These are phyloP conservation scores for Squalus acanthias DNA, from an alignment of 2,797 vertebrate species.

Conservation along the genomic window DNA sequence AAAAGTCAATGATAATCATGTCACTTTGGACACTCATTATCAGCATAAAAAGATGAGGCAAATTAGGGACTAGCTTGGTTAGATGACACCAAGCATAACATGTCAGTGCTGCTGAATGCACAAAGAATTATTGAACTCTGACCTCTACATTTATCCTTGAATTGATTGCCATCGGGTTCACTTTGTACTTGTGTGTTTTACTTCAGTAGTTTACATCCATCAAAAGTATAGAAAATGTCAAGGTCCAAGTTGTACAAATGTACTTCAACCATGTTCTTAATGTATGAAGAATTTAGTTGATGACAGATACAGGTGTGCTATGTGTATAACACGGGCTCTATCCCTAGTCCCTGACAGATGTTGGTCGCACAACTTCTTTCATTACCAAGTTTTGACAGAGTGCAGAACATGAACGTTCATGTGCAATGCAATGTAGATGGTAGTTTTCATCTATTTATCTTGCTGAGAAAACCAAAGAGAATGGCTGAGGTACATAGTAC, in stretches of 20 bases:
- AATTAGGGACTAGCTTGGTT: not conserved
- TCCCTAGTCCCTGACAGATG: not conserved
- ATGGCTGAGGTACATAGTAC: too few species aligned
- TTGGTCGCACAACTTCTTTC: not conserved
- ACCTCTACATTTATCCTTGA: not conserved
- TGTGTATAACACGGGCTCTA: not conserved
- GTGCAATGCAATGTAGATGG: not conserved
- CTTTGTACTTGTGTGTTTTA: not conserved
- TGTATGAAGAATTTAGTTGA: not conserved
- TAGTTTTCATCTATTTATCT: too few species aligned
- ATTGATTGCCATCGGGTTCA: not conserved
- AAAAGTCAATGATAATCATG: conserved; percentile 24
- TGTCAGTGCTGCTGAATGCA: not conserved
- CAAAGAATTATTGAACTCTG: not conserved
- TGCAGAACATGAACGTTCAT: not conserved
- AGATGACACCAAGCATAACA: not conserved
- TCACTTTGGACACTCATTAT: not conserved
- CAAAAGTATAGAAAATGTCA: not conserved
- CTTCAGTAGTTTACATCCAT: not conserved
- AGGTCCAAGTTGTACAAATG: not conserved
- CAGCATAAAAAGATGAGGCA: not conserved
- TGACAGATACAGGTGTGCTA: not conserved
- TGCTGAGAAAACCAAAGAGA: too few species aligned
- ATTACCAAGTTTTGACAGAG: not conserved
- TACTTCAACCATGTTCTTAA: not conserved